Conservation (phyloP, 2,797 vertebrate genomes). For the Falco naumanni region DNA sequence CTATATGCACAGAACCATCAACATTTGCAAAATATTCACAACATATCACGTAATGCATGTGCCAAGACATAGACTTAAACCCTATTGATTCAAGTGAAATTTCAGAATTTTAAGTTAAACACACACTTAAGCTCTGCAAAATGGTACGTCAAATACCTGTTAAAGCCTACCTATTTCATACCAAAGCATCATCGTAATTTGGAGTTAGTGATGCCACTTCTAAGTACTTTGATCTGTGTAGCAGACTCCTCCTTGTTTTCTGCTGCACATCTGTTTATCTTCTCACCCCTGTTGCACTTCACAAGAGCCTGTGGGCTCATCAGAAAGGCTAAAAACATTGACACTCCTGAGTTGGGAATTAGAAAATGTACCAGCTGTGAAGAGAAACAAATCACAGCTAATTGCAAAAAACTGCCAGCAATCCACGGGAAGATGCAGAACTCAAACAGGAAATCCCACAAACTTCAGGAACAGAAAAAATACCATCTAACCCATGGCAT, state of each 20-base stretch:
- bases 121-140: not conserved
- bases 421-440: not conserved
- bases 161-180: not conserved
- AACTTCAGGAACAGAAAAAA: not conserved
- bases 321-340: not conserved
- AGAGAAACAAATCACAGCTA: not conserved
- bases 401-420: not conserved
- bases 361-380: not conserved
- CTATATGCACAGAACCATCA: not conserved
- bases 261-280: not conserved
- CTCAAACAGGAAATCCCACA: not conserved
- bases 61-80: not conserved
- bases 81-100: not conserved
- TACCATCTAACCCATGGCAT: not conserved
- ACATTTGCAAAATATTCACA: not conserved
- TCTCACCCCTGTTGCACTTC: not conserved
- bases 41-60: not conserved
- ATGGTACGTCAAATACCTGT: not conserved
- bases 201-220: not conserved
- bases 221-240: not conserved
- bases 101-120: not conserved
- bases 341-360: not conserved
- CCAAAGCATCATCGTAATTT: not conserved
- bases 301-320: not conserved
- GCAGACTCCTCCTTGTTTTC: not conserved